Conservation (phyloP, 2,113 vertebrate genomes). For the Calcarius ornatus region DNA sequence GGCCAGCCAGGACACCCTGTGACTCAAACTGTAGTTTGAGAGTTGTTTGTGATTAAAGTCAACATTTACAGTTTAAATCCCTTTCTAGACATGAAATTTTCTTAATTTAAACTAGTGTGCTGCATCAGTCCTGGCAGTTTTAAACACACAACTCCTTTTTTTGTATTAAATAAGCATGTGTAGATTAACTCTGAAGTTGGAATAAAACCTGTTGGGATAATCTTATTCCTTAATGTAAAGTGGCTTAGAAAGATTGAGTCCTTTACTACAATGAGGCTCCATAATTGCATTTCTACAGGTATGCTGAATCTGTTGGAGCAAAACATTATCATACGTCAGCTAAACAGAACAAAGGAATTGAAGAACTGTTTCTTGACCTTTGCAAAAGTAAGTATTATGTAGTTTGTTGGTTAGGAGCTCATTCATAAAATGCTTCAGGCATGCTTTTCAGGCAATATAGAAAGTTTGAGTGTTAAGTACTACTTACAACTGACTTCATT, state of each 20-base stretch:
- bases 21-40: background rate
- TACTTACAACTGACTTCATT: background rate
- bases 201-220: background rate
- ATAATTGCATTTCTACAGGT: conserved; percentile 72
- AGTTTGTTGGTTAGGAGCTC: background rate
- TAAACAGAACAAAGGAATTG: conserved; percentile 98
- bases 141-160: background rate
- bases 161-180: background rate
- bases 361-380: conserved; percentile 97
- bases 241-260: background rate
- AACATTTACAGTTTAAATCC: background rate
- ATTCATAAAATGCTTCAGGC: background rate
- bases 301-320: conserved; percentile 95
- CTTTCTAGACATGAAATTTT: background rate
- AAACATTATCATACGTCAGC: conserved; percentile 98
- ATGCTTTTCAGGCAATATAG: background rate
- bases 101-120: background rate
- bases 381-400: conserved; percentile 90
- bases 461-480: background rate
- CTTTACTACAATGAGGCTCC: background rate
- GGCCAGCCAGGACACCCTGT: too few relatives aligned
- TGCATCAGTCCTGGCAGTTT: background rate
- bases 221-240: background rate
- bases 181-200: background rate
- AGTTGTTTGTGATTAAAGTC: background rate